Base-by-base conservation (phyloP, 2,888 invertebrate species). In the Caenorhabditis afra region DNA sequence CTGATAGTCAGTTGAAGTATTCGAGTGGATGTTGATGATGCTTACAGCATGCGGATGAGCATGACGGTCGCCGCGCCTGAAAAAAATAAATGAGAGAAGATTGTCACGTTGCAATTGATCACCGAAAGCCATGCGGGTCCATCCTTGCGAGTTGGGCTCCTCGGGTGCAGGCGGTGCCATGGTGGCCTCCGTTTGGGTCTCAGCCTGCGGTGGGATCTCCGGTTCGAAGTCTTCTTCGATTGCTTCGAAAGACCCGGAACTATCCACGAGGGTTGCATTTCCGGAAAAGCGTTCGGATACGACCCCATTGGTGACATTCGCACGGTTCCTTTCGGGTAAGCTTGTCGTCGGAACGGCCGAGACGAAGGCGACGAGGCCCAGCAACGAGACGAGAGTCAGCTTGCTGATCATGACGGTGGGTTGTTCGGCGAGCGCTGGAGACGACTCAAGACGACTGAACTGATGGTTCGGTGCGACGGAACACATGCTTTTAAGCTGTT, bases 371-470 rank as follows among this genome's bases (percentile, higher is more conserved):
- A 52, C 52, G 52, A 52, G 35, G 12, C 10, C 3, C 29, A 52
- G 2, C 52, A 52, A 14, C 14, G 35, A 22, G 52, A 52, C 29
- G 52, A 52, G 29, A 29, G 52, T 52, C 52, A 29, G 52, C 52
- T 52, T 52, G 52, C 35, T 29, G 52, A 52, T 52, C 52, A 52
- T 52, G 52, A n/a, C 23, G 52, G 29, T n/a, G 14, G 52, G 52
- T n/a, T 35, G 7, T 52, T 52, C 29, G 14, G 23, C 8, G 14
- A 22, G 50, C 22, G 18, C 16, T 18, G 49, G 22, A n/a, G 52
- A 16, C 52, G 35, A 52, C 8, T 29, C 52, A 29, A 29, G 35
- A 52, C 29, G 29, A 29, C 23, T 3, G 47, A 7, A 29, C 29
- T 47, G 16, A 18, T 52, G 29, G 50, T 7, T 3, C 3, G n/a